Evolutionary conservation across 2,888 invertebrate species (phyloP).

Genomic region (Entomobrya multifasciata): DNA sequence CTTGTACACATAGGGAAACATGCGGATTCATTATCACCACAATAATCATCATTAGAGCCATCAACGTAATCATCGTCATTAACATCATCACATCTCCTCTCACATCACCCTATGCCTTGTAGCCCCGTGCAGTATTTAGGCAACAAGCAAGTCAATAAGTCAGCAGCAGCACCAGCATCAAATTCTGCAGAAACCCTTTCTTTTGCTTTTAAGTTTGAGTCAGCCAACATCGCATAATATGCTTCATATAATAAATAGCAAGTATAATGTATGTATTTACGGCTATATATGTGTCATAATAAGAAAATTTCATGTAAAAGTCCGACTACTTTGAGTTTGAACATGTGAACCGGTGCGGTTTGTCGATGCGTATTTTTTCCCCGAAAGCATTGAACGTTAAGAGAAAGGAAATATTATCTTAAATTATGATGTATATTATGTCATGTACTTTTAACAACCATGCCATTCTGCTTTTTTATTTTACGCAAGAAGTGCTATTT

Average conservation of each 20-base stretch:
- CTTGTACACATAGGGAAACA: constrained; percentile 40
- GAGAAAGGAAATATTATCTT: constrained; percentile 39
- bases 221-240: neutral
- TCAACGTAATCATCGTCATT: constrained; percentile 68
- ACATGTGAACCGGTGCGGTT: constrained; percentile 3
- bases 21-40: constrained; percentile 69
- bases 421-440: constrained; percentile 53
- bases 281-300: too few relatives aligned
- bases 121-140: constrained; percentile 25
- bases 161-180: constrained; percentile 8
- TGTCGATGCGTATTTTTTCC: neutral
- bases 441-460: constrained; percentile 33
- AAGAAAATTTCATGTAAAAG: too few relatives aligned
- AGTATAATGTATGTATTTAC: too few relatives aligned
- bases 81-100: constrained; percentile 66
- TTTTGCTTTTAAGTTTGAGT: too few relatives aligned
- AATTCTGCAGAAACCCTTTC: constrained; percentile 3
- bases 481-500: too few relatives aligned
- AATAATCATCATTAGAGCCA: constrained; percentile 67
- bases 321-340: too few relatives aligned
- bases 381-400: neutral
- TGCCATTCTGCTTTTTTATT: too few relatives aligned
- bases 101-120: constrained; percentile 11
- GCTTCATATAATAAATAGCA: too few relatives aligned
- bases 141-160: constrained; percentile 27